Evolutionary conservation across 2,888 invertebrate species (phyloP), one percentile per base, ranked within the genome.

Genomic region (Tuta absoluta): DNA sequence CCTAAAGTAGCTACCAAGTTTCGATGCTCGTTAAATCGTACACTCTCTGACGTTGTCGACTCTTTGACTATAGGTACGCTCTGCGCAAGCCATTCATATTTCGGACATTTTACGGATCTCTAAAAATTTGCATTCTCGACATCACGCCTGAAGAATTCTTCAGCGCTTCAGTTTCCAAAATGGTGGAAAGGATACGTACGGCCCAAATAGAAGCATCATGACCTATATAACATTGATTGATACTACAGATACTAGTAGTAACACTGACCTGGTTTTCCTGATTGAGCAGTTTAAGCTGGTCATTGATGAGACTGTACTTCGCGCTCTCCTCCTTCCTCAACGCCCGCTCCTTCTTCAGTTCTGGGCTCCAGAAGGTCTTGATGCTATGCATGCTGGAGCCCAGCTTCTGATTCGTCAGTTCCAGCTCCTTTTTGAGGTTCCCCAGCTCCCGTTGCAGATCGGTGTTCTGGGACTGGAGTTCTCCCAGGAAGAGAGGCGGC

Each of bases 311-410:
- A 88, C 97, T 96, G 93, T 98, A 98, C 90, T 98, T 98, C 81
- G 98, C 97, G 85, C 97, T 97, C 91, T 99, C 99, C 89, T 99
- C 99, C 85, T 99, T 99, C 74, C 99, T 93, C 76, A 99, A 87
- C 62, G 98, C 98, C 71, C 99, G 93, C 91, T 99, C 99, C 91
- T 99, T 98, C 93, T 99, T 99, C 86, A 99, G 93, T 92, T 99
- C 99, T 21, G 99, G 99, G 84, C 98, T 98, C 99, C 99, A 99
- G 92, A 99, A 99, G 64, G 99, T 99, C 93, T 99, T 99, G 89
- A 99, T 99, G 91, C 98, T 98, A 92, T 99, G 99, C 99, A 99
- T 99, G 80, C 97, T 98, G 83, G 98, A 98, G 86, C 98, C 98
- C 77, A 99, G 94, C 91, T 99, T 99, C 92, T 99, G 98, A 89